A percentile compares a stretch with the other conserved stretches of the same genome.
Conservation (phyloP, 2,797 vertebrate species). For the Tapirus indicus region DNA sequence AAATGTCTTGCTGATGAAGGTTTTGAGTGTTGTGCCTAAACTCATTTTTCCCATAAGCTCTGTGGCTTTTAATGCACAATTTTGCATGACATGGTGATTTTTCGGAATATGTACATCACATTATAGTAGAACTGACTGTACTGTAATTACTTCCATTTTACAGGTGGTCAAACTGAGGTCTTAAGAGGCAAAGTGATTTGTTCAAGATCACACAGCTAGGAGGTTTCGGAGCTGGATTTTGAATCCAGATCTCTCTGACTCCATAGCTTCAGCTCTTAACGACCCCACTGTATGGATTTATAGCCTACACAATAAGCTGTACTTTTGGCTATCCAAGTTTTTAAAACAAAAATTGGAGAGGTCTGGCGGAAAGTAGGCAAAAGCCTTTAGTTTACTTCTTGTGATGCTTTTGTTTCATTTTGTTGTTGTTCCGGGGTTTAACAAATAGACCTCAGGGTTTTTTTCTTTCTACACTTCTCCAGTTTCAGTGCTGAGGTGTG, state of each 20-base stretch:
- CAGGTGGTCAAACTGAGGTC: slow-evolving; percentile 15
- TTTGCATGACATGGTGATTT: neutral
- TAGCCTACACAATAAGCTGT: neutral
- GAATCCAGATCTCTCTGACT: slow-evolving; percentile 34
- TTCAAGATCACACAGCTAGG: neutral
- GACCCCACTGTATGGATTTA: neutral
- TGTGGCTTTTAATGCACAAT: neutral
- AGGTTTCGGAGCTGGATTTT: neutral
- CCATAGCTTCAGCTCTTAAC: slow-evolving; percentile 6
- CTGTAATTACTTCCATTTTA: slow-evolving; percentile 18
- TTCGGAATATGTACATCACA: neutral
- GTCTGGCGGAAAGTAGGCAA: slow-evolving; percentile 3
- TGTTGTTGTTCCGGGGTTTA: slow-evolving; percentile 34
- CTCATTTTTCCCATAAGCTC: neutral
- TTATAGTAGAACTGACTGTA: neutral
- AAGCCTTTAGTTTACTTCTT: slow-evolving; percentile 57
- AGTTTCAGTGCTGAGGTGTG: neutral
- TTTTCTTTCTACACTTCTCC: slow-evolving; percentile 48
- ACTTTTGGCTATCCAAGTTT: neutral
- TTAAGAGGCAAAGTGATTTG: neutral
- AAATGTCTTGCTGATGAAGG: neutral
- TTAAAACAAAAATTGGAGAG: slow-evolving; percentile 38
- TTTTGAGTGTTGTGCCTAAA: neutral
- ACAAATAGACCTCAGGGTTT: slow-evolving; percentile 53
- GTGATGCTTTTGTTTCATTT: slow-evolving; percentile 50